These are phyloP conservation scores for Sula dactylatra DNA, from an alignment of 2,113 vertebrate species.

Conservation along the genomic window DNA sequence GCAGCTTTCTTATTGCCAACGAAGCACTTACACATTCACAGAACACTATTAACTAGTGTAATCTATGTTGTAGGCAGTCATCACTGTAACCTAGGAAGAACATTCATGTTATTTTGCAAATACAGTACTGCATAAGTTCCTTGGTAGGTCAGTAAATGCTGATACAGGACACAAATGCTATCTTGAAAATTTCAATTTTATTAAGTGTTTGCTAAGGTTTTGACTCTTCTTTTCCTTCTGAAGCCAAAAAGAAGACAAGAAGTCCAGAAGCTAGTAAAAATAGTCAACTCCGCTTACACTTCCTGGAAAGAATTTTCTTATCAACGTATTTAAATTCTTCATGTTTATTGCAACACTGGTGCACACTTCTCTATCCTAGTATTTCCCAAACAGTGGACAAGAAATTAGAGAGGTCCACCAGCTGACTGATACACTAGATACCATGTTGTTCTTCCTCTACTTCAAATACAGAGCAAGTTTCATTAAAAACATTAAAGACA, in stretches of 20 bases:
- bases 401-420: not conserved
- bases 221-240: not conserved
- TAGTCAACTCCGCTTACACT: not conserved
- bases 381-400: not conserved
- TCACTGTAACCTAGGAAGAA: not conserved
- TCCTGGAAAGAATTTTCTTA: conserved; percentile 55
- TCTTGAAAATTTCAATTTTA: not conserved
- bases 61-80: not conserved
- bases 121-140: not conserved
- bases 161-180: not conserved
- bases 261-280: not conserved
- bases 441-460: not conserved
- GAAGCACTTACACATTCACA: not conserved
- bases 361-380: not conserved
- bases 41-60: not conserved
- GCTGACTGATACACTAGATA: not conserved
- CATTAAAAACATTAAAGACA: not conserved
- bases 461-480: not conserved
- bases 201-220: not conserved
- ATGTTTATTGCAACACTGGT: not conserved
- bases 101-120: not conserved
- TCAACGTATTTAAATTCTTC: conserved; percentile 19
- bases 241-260: not conserved
- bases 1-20: not conserved
- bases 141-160: not conserved